Evolutionary conservation across 2,797 vertebrate genomes (phyloP).

Genomic region (Microctenopoma stevenorrisi): DNA sequence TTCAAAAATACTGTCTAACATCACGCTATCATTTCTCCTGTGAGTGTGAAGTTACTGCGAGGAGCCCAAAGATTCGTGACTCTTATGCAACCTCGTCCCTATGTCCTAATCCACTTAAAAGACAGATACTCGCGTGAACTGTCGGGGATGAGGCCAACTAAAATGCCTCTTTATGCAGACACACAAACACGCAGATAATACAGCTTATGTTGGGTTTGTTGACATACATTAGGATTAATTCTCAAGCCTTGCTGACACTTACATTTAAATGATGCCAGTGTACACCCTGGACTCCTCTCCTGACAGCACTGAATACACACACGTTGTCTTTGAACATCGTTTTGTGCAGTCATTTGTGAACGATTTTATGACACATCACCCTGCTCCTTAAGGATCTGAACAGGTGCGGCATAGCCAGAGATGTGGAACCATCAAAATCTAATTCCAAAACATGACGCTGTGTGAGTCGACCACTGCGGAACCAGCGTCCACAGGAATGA

Average conservation of each 20-base stretch:
- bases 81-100: conserved; percentile 36
- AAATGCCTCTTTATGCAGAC: conserved; percentile 24
- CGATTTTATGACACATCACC: background rate
- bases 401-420: background rate
- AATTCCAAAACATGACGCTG: conserved; percentile 11
- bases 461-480: conserved; percentile 37
- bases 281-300: background rate
- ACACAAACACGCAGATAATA: conserved; percentile 7
- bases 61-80: background rate
- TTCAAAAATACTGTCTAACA: background rate
- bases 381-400: background rate
- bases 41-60: conserved; percentile 29
- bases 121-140: conserved; percentile 34
- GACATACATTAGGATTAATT: background rate
- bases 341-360: conserved; percentile 11
- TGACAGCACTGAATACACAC: background rate
- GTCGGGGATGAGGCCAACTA: conserved; percentile 1
- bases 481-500: conserved; percentile 62
- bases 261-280: too few relatives aligned
- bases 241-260: background rate
- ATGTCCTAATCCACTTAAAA: conserved; percentile 49
- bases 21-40: background rate
- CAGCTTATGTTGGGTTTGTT: background rate
- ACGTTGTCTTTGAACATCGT: background rate
- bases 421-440: background rate